Conservation (phyloP, 1,140 invertebrate species). For the Zaprionus taronus region DNA sequence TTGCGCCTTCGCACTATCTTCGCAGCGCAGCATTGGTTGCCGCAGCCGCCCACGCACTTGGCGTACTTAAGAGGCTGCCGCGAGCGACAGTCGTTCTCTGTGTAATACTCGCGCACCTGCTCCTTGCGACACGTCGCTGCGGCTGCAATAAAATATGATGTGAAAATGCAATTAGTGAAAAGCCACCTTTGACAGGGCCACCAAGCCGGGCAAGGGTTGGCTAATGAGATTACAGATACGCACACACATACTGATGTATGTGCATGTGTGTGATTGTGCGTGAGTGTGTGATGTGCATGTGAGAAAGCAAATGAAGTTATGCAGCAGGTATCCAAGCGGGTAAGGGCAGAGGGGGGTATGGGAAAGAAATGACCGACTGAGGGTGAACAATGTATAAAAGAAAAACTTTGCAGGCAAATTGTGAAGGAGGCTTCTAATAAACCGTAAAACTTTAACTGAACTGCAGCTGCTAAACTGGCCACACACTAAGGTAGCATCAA, state of each 20-base stretch:
- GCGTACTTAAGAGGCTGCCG: constrained; percentile 95
- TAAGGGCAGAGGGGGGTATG: background rate
- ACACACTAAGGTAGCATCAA: background rate
- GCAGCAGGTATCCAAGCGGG: constrained; percentile 35
- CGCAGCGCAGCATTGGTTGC: constrained; percentile 91
- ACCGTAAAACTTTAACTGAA: background rate
- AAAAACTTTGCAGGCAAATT: constrained; percentile 1
- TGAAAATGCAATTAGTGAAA: constrained; percentile 66
- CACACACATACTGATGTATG: background rate
- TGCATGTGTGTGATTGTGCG: constrained; percentile 7
- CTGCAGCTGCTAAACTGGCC: background rate
- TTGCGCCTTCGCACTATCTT: constrained; percentile 96
- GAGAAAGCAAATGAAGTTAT: constrained; percentile 47
- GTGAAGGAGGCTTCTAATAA: constrained; percentile 2
- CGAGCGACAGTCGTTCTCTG: constrained; percentile 94
- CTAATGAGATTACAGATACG: constrained; percentile 52
- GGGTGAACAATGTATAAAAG: background rate
- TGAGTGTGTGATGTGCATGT: constrained; percentile 18
- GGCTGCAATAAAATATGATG: constrained; percentile 67
- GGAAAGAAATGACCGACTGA: background rate
- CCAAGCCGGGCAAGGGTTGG: constrained; percentile 13
- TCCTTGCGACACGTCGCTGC: constrained; percentile 94
- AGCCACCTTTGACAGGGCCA: constrained; percentile 41
- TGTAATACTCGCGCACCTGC: constrained; percentile 94
- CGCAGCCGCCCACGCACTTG: constrained; percentile 89